Base-by-base conservation (phyloP, 2,888 invertebrate species). In the Synergus umbraculus region DNA sequence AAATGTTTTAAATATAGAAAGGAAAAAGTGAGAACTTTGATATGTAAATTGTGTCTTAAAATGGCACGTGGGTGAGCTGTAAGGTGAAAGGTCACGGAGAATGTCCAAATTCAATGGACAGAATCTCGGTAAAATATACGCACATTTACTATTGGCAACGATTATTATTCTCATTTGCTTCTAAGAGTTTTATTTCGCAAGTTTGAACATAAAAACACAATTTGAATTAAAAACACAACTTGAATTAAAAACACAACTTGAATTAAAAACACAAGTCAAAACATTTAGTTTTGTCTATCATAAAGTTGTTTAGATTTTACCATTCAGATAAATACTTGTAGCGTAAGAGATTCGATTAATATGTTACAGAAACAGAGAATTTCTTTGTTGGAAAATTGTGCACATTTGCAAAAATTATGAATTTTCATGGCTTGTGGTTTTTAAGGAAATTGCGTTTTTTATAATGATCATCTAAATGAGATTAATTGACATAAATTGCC, bases 1-100 rank as follows among this genome's bases (percentile, higher is more conserved):
- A n/a, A 8, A 54, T 54, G n/a, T 54, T n/a, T n/a, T n/a, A 7
- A 7, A 54, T n/a, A 2, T n/a, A 54, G 7, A 54, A 8, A 54
- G n/a, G n/a, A n/a, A n/a, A 8, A 54, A 54, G 54, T 54, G n/a
- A 8, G n/a, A 54, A 54, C 54, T 54, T 54, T n/a, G 37, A 54
- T 15, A 54, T 54, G 54, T 3, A 54, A 54, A 54, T n/a, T 54
- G 49, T n/a, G 49, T 54, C 37, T 37, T 54, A 54, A n/a, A 8
- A 54, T n/a, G 54, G 54, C n/a, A 2, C 8, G 8, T 2, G n/a
- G 54, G n/a, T 54, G n/a, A 54, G n/a, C n/a, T 54, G 7, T 54
- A n/a, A 54, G 54, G 54, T 54, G n/a, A 54, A 54, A 54, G 54
- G 54, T 54, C 54, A 54, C n/a, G 54, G 54, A n/a, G 8, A 54